Base-by-base conservation (phyloP, 2,888 invertebrate genomes). In the Zaprionus obscuricornis region DNA sequence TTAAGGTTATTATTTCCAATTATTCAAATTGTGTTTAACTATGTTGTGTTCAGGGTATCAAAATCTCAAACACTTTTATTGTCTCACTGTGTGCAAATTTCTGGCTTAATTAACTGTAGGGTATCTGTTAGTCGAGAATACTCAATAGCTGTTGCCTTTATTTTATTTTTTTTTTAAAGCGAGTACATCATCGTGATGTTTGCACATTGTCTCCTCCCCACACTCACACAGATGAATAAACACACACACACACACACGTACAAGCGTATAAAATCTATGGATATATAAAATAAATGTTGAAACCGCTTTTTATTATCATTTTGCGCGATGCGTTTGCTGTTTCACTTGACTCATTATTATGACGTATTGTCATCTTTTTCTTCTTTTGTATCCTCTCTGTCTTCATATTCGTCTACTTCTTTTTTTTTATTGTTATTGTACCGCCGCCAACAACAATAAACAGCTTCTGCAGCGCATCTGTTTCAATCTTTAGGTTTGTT, bases 331-430 rank as follows among this genome's bases (percentile, higher is more conserved):
- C 42, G 42, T 69, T 72, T 63, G 66, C 70, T 42, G 50, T 52
- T 72, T 57, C 29, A 64, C 65, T 77, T 43, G 74, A 67, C 70
- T 65, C 74, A 68, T 74, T 81, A 77, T 77, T 66, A 68, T 82
- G 75, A 78, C 75, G 76, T 77, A 77, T 77, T 71, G 58, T 59
- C 58, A 74, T 76, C 11, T 26, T 37, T 11, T 22, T 24, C 17
- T 18, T 13, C 8, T n/a, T 27, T 10, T 27, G 7, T 27, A 27
- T 3, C n/a, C n/a, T n/a, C n/a, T n/a, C n/a, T n/a, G 10, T 27
- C 10, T 27, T 10, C 27, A 4, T 27, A 27, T 27, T 10, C 10
- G n/a, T 27, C 3, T 27, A 27, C 27, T 10, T 27, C 4, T 27
- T 3, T 26, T 39, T 33, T 29, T 55, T 18, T 13, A n/a, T 31